phyloP scores from a whole-genome alignment of 2,797 vertebrate genomes.

The Bradypus variegatus region DNA sequence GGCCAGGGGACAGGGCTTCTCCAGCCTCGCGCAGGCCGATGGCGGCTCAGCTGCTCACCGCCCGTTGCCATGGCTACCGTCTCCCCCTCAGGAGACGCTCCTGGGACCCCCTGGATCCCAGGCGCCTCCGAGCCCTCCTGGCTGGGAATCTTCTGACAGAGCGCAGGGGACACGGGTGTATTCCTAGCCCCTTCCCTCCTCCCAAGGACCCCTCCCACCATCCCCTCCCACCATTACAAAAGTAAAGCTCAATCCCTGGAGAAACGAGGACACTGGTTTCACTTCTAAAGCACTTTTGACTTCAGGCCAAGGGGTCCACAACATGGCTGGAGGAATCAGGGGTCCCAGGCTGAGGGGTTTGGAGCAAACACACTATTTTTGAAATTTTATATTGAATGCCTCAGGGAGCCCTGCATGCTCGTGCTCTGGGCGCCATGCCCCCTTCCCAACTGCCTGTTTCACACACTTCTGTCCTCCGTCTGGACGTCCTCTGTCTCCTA shows the following conservation, averaged over 20 bases:
- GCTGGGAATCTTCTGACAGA: not conserved
- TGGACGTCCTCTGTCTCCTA: too few species aligned
- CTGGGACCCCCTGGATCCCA: not conserved
- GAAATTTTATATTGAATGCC: not conserved
- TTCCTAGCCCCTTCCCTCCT: not conserved
- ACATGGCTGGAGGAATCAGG: not conserved
- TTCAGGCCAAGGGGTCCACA: too few species aligned
- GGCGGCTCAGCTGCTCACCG: not conserved
- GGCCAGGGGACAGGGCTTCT: not conserved
- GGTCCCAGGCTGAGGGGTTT: not conserved
- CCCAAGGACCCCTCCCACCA: not conserved
- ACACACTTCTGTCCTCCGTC: too few species aligned
- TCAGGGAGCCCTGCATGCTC: not conserved
- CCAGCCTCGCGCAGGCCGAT: not conserved
- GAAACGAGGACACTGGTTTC: not conserved
- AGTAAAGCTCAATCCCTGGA: not conserved
- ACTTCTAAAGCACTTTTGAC: not conserved
- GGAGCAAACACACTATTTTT: not conserved
- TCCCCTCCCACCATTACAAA: not conserved
- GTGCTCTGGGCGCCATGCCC: not conserved
- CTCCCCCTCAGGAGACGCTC: not conserved
- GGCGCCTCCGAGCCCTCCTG: not conserved
- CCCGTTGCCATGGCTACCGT: not conserved
- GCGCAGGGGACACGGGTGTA: not conserved
- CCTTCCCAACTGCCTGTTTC: not conserved